Base-by-base conservation (phyloP, 2,888 invertebrate species). In the Leptura quadrifasciata region DNA sequence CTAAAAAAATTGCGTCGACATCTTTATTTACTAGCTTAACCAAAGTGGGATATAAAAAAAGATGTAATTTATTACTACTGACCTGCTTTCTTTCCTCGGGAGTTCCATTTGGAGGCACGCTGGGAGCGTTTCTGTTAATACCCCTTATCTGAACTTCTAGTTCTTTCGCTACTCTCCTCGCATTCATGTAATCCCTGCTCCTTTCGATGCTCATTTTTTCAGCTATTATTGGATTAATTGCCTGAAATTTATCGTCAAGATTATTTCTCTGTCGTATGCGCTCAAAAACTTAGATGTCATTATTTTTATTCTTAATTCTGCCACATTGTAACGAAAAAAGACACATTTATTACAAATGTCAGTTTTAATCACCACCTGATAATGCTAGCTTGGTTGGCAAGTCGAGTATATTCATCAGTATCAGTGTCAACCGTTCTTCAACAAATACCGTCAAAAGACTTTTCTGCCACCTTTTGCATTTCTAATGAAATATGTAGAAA, bases 131-230 rank as follows among this genome's bases (percentile, higher is more conserved):
- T 71, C 98, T 92, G 88, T 99, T 99, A 0, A 99, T 91, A 0
- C 99, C 99, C 81, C 99, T 91, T 0, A 98, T 98, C 52, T 97
- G 95, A 0, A 95, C 95, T 90, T 99, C 99, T 87, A 98, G 91
- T 88, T 98, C 98, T 88, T 98, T 99, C 47, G 98, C 96, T 2
- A 99, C 98, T 54, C 98, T 91, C 12, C 98, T 92, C 0, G 98
- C 98, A 89, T 98, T 98, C 97, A 98, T 98, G 87, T 99, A 99
- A 85, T 99, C 99, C 47, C 98, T 93, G 57, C 97, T 97, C 27
- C 98, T 91, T 88, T 99, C 99, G 88, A 96, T 96, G 15, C 97
- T 97, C 97, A 99, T 98, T 88, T 99, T 97, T 87, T 99, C 99
- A 0, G 99, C 98, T 81, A 96, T 94, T 81, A 95, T 93, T 2